Evolutionary conservation across 1,140 invertebrate genomes (phyloP), one percentile per base, ranked within the genome.

Genomic region (Drosophila navojoa): DNA sequence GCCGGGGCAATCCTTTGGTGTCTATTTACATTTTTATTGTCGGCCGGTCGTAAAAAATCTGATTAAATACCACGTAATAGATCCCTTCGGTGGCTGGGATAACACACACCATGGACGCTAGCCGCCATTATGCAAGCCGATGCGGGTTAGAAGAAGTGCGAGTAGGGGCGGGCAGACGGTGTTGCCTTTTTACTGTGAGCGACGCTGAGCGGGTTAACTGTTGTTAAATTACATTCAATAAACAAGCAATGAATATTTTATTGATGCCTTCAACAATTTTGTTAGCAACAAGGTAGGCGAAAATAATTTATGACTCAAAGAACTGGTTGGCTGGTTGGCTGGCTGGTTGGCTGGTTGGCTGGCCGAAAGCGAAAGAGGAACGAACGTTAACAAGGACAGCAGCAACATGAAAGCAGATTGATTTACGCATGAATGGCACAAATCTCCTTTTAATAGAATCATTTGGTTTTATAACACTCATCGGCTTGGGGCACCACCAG

Each of bases 61-160:
- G 84, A 89, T 89, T 89, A 89, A 89, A 89, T 90, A 90, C 84
- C 84, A 87, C 84, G 84, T 87, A 87, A 87, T 87, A 87, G 84
- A 87, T 84, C 76, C 84, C 71, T 69, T 77, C 77, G 73, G 79
- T 71, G 77, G 67, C 50, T 40, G 29, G 16, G 49, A 49, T 49
- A 55, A 47, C 42, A 47, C 42, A 59, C 57, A 13, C 42, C 42
- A 45, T 16, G 35, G 42, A 22, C 49, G 49, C 40, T 49, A 42
- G 47, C 55, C 63, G 15, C 5, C 44, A 50, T 66, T 71, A 60
- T 68, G 47, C n/a, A 44, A 27, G 40, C 13, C 9, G 35, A 38
- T 66, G 40, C 49, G 2, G 49, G 16, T 10, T 32, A 9, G 6
- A 32, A 32, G 32, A 0, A 29, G 27, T 29, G 27, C 5, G 6